Conservation (phyloP, 2,888 invertebrate genomes). For the Hesperia comma region DNA sequence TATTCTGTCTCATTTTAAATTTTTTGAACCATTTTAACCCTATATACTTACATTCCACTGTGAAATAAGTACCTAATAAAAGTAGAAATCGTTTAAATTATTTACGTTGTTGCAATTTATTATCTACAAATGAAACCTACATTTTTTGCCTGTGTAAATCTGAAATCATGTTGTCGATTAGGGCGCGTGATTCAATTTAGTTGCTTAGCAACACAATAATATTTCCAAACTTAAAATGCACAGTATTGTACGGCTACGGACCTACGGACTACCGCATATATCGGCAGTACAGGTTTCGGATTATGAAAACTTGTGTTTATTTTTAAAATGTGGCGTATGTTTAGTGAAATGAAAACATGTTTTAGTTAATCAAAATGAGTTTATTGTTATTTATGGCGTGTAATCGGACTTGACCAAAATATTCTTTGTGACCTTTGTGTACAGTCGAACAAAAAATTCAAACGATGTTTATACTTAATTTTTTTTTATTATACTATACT, state of each 20-base stretch:
- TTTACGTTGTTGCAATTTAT: neutral
- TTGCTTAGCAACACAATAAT: constrained; percentile 74
- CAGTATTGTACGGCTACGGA: constrained; percentile 57
- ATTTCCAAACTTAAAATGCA: constrained; percentile 55
- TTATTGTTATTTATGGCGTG: neutral
- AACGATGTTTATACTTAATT: constrained; percentile 44
- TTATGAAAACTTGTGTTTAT: constrained; percentile 37
- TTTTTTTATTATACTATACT: constrained; percentile 38
- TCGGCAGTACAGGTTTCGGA: constrained; percentile 37
- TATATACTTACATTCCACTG: no score
- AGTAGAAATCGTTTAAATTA: neutral
- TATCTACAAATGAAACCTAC: neutral
- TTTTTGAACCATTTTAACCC: no score
- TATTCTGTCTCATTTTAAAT: no score
- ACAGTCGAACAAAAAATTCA: constrained; percentile 30
- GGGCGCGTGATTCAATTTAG: constrained; percentile 76
- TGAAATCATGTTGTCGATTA: neutral
- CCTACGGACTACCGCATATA: constrained; percentile 52
- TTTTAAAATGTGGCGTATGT: constrained; percentile 9
- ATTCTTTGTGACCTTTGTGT: constrained; percentile 33
- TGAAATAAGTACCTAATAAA: no score
- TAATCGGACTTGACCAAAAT: constrained; percentile 12
- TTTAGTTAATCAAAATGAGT: neutral
- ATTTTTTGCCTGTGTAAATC: constrained; percentile 11
- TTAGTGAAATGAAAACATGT: constrained; percentile 13